phyloP scores from a whole-genome alignment of 2,113 vertebrate species.

The Ctenomys sociabilis region DNA sequence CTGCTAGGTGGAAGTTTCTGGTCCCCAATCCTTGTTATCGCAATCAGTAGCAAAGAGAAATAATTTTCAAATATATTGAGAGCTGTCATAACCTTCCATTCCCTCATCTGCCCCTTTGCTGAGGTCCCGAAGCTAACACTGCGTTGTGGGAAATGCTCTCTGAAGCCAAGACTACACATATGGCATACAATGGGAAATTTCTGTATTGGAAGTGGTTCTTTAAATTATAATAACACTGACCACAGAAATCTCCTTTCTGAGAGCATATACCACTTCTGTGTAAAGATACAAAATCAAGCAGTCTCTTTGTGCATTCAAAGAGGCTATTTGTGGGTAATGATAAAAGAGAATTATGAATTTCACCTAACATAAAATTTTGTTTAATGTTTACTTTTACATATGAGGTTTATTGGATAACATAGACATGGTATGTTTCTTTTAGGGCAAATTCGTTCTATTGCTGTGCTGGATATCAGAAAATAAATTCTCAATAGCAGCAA shows the following conservation, averaged over 20 bases:
- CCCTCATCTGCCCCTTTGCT: neutral
- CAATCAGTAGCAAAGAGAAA: constrained; percentile 27
- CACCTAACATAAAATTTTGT: constrained; percentile 35
- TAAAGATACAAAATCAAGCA: constrained; percentile 47
- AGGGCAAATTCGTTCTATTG: neutral
- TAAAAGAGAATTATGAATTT: constrained; percentile 53
- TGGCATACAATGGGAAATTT: neutral
- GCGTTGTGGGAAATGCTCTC: neutral
- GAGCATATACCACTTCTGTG: neutral
- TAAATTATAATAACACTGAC: constrained; percentile 35
- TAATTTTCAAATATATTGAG: neutral
- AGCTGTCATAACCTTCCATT: neutral
- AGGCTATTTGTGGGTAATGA: neutral
- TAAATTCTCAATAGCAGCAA: constrained; percentile 2
- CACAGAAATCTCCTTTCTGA: neutral
- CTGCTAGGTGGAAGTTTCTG: neutral
- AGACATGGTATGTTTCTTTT: constrained; percentile 53
- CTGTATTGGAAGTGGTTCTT: neutral
- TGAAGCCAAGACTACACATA: neutral
- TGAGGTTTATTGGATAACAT: constrained; percentile 51
- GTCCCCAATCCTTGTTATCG: neutral
- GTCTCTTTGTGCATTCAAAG: constrained; percentile 20
- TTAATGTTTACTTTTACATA: constrained; percentile 31
- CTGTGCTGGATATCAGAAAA: neutral
- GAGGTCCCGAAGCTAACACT: neutral